phyloP scores from a whole-genome alignment of 2,113 vertebrate species.

The Pimephales promelas region DNA sequence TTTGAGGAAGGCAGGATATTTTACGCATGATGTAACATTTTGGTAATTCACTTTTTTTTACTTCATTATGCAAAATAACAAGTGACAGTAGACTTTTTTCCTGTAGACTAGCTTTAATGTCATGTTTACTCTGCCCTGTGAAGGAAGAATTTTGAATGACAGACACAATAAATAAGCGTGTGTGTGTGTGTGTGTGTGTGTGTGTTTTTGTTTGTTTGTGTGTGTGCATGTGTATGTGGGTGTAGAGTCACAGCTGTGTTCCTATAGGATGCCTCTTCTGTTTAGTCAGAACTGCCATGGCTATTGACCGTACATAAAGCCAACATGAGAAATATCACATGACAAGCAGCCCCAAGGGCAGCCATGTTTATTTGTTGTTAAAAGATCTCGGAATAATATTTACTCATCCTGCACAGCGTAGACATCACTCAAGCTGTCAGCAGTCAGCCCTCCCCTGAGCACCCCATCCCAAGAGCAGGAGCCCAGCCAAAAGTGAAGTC shows the following conservation, averaged over 20 bases:
- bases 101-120: background rate
- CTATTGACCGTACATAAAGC: constrained; percentile 35
- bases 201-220: no score
- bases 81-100: background rate
- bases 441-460: background rate
- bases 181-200: constrained; percentile 22
- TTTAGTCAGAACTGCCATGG: constrained; percentile 42
- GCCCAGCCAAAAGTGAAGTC: background rate
- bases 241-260: background rate
- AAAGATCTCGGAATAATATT: constrained; percentile 68
- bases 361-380: constrained; percentile 60
- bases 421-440: constrained; percentile 62
- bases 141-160: constrained; percentile 25
- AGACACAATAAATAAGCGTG: constrained; percentile 4
- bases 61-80: constrained; percentile 20
- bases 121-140: background rate
- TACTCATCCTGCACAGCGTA: constrained; percentile 63
- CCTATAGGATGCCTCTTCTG: constrained; percentile 27
- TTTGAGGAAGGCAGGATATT: background rate
- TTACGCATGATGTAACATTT: background rate
- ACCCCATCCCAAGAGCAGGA: background rate
- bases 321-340: constrained; percentile 58
- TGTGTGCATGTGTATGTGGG: background rate
- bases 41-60: no score
- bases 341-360: constrained; percentile 57